Evolutionary conservation across 2,888 invertebrate species (phyloP), one percentile per base, ranked within the genome.

Genomic region (Netelia melanura): DNA sequence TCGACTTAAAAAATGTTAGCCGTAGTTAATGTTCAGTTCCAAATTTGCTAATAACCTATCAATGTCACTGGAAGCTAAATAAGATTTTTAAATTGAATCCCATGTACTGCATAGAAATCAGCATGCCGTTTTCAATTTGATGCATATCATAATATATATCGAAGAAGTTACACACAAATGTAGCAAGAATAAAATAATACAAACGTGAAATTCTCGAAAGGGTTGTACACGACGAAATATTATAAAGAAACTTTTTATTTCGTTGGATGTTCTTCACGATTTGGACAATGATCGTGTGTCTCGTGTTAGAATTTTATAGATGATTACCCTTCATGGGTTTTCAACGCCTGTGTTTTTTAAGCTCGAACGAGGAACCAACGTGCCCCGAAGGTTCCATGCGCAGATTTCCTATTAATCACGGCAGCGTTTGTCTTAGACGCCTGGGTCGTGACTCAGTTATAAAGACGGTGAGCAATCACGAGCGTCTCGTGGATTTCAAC

Each of bases 401-500:
- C 76, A 72, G 21, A 65, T 44, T 65, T 74, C 58, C n/a, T 80
- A 52, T 54, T 71, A 54, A 71, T 64, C 72, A 65, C 71, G 72
- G 44, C 54, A 44, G 43, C 62, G 70, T 48, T 48, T 48, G 14
- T 65, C 23, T 23, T 52, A 21, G 43, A 80, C 72, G 58, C 62
- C 64, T 67, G 76, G 76, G 77, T 6, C 85, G 82, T 76, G 85
- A 83, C 62, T 44, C 80, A 74, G 84, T 85, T 56, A 78, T 54
- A 14, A 80, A 83, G 79, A 83, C 79, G 76, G 54, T 77, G 65
- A 79, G 76, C 71, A 80, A 80, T 68, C 76, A 72, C 72, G 76
- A 80, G 79, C 71, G 23, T 64, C 52, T 61, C 44, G 71, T 83
- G 65, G 56, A 62, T 87, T 94, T 96, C 96, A 96, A 93, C 96